Percentiles rank a stretch among this genome's conserved stretches.
phyloP scores from a whole-genome alignment of 2,797 vertebrate genomes.

The Tarsius wallacei region DNA sequence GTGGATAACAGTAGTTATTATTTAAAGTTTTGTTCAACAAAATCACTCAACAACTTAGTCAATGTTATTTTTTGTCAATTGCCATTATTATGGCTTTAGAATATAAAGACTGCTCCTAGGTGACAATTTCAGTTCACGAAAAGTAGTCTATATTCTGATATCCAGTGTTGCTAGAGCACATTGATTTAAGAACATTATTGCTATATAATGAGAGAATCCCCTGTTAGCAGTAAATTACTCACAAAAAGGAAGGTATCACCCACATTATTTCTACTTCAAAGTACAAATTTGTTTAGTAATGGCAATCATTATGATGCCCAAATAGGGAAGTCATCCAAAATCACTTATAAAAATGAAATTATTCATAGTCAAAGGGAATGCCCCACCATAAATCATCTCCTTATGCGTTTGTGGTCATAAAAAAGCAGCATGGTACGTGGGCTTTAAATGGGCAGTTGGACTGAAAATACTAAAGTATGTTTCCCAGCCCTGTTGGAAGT shows the following conservation, averaged over 20 bases:
- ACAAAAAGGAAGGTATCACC: conserved; percentile 42
- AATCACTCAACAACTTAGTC: neutral
- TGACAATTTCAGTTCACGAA: conserved; percentile 51
- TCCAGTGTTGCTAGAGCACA: neutral
- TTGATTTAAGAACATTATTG: conserved; percentile 66
- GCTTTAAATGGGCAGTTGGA: neutral
- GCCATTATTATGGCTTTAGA: neutral
- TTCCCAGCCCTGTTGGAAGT: neutral
- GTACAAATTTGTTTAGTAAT: conserved; percentile 66
- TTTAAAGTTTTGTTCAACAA: neutral
- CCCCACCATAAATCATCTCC: neutral
- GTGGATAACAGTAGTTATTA: neutral
- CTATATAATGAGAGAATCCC: conserved; percentile 37
- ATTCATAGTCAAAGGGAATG: conserved; percentile 44
- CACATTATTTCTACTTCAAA: conserved; percentile 59
- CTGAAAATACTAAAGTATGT: neutral
- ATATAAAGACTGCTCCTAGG: neutral
- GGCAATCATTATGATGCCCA: conserved; percentile 48
- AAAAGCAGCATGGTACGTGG: neutral
- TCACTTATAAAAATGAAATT: conserved; percentile 61
- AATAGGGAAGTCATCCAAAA: conserved; percentile 55
- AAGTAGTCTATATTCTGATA: conserved; percentile 36
- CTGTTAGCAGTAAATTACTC: conserved; percentile 36
- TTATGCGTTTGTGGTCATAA: neutral
- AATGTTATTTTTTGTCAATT: conserved; percentile 16